These are phyloP conservation scores for Onthophagus sagittarius DNA, from an alignment of 2,888 invertebrate species.

Conservation along the genomic window DNA sequence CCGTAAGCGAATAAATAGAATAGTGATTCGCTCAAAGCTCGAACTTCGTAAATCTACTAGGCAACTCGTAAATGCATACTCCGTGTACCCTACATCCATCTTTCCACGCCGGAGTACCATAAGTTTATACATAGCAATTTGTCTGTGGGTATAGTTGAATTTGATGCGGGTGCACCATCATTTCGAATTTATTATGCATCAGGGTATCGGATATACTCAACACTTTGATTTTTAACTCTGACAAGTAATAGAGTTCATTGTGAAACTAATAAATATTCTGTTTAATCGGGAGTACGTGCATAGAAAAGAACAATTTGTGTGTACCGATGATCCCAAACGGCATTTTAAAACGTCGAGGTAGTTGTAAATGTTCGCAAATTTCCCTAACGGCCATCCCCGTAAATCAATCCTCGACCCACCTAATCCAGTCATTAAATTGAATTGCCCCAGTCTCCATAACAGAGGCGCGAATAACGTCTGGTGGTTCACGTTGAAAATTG, in stretches of 20 bases:
- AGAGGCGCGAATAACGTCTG: not conserved
- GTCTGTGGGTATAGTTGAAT: not conserved
- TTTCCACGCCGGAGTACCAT: not conserved
- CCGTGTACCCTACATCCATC: not conserved
- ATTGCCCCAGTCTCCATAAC: not conserved
- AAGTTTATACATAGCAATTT: not conserved
- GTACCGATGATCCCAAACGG: not conserved
- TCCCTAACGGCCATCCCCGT: not conserved
- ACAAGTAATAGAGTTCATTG: too few relatives aligned
- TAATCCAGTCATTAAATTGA: not conserved
- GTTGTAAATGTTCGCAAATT: not conserved
- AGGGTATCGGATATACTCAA: not conserved
- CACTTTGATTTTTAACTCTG: too few relatives aligned
- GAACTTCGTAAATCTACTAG: not conserved
- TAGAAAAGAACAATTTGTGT: not conserved
- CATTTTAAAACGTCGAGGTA: not conserved
- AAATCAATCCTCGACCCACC: not conserved
- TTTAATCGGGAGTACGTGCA: not conserved
- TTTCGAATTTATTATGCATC: not conserved
- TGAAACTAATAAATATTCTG: too few relatives aligned
- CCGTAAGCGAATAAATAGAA: not conserved
- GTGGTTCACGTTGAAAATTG: not conserved
- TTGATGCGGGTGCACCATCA: not conserved
- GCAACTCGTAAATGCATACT: not conserved
- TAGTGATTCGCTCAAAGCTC: not conserved